Evolutionary conservation across 1,140 invertebrate genomes (phyloP).

Genomic region (Phymastichus coffea): DNA sequence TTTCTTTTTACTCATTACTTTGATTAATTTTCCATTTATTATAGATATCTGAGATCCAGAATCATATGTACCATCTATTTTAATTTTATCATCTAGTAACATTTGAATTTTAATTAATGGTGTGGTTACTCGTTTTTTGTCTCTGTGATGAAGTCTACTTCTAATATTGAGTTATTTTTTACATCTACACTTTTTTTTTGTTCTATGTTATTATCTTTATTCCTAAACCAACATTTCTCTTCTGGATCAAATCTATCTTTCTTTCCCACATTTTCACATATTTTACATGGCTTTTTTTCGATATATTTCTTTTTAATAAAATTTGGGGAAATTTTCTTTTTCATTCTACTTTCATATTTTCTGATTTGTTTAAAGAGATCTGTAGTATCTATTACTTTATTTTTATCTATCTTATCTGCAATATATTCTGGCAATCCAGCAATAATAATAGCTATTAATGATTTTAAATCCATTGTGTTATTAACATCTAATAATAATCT

Average conservation of each 20-base stretch:
- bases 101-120: constrained; percentile 27
- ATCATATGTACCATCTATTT: constrained; percentile 30
- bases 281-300: neutral
- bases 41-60: constrained; percentile 37
- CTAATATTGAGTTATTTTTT: constrained; percentile 28
- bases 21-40: constrained; percentile 37
- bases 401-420: neutral
- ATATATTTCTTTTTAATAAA: too few species aligned
- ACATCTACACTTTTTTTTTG: too few species aligned
- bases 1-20: constrained; percentile 30
- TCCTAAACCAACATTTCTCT: neutral
- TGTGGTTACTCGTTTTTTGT: constrained; percentile 29
- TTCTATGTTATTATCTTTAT: neutral
- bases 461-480: constrained; percentile 17
- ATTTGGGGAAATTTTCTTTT: too few species aligned
- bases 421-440: neutral
- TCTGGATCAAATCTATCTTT: neutral
- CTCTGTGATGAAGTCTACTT: constrained; percentile 22
- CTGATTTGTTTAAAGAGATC: constrained; percentile 6
- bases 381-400: neutral
- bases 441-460: neutral
- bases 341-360: constrained; percentile 19
- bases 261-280: neutral
- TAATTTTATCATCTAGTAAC: constrained; percentile 19
- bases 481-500: constrained; percentile 30